Evolutionary conservation across 2,888 invertebrate species (phyloP).

Genomic region (Perithous albicinctus): DNA sequence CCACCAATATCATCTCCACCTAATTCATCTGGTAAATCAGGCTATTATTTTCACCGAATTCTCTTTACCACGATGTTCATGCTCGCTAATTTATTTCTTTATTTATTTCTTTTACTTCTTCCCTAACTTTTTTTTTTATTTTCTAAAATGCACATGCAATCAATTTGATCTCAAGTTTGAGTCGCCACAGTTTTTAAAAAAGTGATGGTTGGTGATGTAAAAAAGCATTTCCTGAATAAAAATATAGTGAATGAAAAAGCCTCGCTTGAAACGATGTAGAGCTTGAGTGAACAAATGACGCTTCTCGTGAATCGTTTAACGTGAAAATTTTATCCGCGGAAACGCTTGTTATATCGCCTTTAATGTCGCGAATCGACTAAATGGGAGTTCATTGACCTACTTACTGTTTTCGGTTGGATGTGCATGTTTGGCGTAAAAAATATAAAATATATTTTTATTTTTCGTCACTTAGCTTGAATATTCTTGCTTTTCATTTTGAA

Average conservation of each 20-base stretch:
- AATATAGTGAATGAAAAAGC: not conserved
- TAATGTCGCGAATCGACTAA: not conserved
- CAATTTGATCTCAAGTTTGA: too few relatives aligned
- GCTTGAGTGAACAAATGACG: not conserved
- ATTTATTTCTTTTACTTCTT: too few relatives aligned
- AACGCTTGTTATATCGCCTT: not conserved
- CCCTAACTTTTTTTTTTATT: too few relatives aligned
- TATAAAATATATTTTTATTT: too few relatives aligned
- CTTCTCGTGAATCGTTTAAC: not conserved
- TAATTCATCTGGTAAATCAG: not conserved
- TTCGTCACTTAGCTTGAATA: too few relatives aligned
- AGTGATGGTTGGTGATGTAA: too few relatives aligned
- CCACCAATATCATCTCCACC: slow-evolving; percentile 10
- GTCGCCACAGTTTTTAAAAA: too few relatives aligned
- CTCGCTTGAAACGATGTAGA: too few relatives aligned
- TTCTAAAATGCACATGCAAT: too few relatives aligned
- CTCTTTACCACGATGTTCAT: not conserved
- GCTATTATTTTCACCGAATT: not conserved
- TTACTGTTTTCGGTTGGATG: slow-evolving; percentile 1
- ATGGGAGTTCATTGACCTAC: not conserved
- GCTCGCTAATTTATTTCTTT: not conserved
- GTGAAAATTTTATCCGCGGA: not conserved
- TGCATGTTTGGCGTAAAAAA: not conserved
- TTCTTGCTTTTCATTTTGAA: too few relatives aligned
- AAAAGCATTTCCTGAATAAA: too few relatives aligned